phyloP scores from a whole-genome alignment of 1,140 invertebrate genomes.

The Ridgeia piscesae region DNA sequence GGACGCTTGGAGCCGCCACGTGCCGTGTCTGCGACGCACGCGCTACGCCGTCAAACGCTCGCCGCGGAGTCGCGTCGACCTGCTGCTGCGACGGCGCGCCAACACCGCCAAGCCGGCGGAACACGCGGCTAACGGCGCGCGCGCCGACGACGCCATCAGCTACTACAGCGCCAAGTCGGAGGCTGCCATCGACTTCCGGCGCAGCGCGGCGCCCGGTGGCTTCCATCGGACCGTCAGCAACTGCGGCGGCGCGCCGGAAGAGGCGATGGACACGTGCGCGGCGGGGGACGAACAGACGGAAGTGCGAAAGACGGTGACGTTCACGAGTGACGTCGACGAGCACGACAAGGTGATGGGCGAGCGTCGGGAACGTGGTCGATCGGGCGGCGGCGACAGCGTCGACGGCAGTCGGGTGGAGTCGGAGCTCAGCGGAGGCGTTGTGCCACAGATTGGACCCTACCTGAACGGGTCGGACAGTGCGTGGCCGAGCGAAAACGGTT shows the following conservation, averaged over 20 bases:
- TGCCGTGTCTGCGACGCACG: background rate
- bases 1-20: background rate
- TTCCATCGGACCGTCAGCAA: background rate
- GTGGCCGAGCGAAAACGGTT: background rate
- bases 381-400: background rate
- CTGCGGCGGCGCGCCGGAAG: too few species aligned
- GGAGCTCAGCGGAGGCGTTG: background rate
- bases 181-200: background rate
- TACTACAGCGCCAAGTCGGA: background rate
- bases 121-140: background rate
- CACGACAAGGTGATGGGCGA: background rate
- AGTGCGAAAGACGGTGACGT: background rate
- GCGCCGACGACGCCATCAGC: background rate
- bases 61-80: background rate
- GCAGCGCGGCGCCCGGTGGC: too few species aligned
- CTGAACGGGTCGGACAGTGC: background rate
- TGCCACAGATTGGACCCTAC: background rate
- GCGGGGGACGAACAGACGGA: background rate
- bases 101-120: background rate
- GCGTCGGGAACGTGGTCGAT: background rate
- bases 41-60: background rate
- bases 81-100: background rate
- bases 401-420: background rate
- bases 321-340: background rate
- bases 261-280: background rate